Percentiles rank a stretch among this genome's conserved stretches.
These are phyloP conservation scores for Brachionus sp. DNA, from an alignment of 1,140 invertebrate genomes.

Conservation along the genomic window DNA sequence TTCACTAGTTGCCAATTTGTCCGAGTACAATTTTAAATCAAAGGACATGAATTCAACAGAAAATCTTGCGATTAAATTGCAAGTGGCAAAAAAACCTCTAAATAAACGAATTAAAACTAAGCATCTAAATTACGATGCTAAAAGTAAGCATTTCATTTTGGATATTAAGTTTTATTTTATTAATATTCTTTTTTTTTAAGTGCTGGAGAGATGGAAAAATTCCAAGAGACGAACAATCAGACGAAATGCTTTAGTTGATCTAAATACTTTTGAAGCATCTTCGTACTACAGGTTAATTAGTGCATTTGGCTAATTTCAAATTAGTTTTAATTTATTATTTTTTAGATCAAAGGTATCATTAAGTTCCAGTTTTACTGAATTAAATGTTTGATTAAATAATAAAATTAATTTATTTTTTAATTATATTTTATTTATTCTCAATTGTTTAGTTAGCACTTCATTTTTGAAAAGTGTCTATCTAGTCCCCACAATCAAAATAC, in stretches of 20 bases:
- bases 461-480: no score
- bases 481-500: no score
- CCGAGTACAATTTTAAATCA: not conserved
- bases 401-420: not conserved
- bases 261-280: not conserved
- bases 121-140: not conserved
- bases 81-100: not conserved
- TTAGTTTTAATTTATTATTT: not conserved
- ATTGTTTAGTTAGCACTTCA: no score
- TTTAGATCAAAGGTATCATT: not conserved
- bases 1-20: not conserved
- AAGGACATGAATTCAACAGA: not conserved
- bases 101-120: not conserved
- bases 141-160: not conserved
- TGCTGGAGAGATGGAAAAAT: conserved; percentile 10
- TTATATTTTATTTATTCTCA: no score
- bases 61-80: not conserved
- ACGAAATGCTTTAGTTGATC: not conserved
- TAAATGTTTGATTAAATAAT: not conserved
- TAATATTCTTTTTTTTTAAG: not conserved
- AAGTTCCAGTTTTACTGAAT: not conserved
- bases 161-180: not conserved
- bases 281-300: not conserved
- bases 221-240: conserved; percentile 12
- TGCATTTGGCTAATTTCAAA: not conserved